These are phyloP conservation scores for Labeo catla DNA, from an alignment of 2,113 vertebrate genomes.

Conservation along the genomic window DNA sequence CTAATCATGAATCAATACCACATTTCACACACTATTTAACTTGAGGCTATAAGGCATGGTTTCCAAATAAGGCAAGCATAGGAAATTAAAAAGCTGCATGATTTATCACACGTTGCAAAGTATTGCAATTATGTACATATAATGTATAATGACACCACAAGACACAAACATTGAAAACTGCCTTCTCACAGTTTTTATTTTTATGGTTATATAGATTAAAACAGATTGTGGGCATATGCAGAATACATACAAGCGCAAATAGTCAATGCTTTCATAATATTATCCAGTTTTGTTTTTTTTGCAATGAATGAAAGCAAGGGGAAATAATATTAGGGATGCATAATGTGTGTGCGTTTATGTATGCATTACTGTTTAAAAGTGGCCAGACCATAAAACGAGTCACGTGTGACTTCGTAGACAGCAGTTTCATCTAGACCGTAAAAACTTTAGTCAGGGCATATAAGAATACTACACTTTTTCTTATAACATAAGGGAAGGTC, in stretches of 20 bases:
- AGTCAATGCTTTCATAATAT: no score
- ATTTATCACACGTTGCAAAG: background rate
- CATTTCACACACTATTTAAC: slow-evolving; percentile 3
- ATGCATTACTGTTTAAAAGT: background rate
- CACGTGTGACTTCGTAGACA: background rate
- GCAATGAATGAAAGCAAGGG: background rate
- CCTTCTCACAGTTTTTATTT: no score
- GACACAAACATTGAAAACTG: background rate
- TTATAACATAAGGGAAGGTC: slow-evolving; percentile 63
- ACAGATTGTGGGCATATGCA: background rate
- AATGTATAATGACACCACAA: slow-evolving; percentile 8
- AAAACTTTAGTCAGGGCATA: slow-evolving; percentile 40
- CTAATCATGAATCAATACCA: background rate
- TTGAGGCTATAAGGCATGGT: background rate
- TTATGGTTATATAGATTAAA: background rate
- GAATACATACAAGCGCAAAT: background rate
- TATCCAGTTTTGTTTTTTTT: no score
- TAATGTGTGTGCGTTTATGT: background rate
- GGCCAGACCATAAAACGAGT: background rate
- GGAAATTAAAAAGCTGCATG: background rate
- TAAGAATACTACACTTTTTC: slow-evolving; percentile 68
- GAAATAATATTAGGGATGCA: background rate
- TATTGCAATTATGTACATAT: background rate
- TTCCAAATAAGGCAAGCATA: background rate
- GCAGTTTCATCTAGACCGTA: slow-evolving; percentile 61